Evolutionary conservation across 2,888 invertebrate genomes (phyloP), one percentile per base, ranked within the genome.

Genomic region (Seira musarum): DNA sequence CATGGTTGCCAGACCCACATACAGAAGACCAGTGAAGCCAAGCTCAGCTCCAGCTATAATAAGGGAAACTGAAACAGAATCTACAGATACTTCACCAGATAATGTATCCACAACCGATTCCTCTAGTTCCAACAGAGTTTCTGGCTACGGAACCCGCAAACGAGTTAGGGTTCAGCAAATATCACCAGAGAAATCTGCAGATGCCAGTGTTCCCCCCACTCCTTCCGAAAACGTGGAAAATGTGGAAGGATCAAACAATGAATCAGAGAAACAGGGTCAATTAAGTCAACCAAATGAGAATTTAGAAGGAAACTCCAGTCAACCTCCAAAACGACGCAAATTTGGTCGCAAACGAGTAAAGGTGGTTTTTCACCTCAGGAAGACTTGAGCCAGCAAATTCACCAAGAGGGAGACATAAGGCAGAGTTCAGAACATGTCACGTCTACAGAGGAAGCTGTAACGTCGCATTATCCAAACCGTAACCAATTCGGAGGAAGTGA

Each of bases 241-340:
- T 46, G 35, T 46, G 25, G 35, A 5, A 15, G 70, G n/a, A 1
- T 1, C 57, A 24, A 64, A 30, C 21, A 57, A 25, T 40, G 77
- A 71, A 70, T 35, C n/a, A 30, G 70, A 69, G 61, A 75, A 75
- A 61, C 67, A 67, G 75, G 68, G 60, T 67, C 67, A 75, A 74
- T 66, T 66, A 40, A 64, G 30, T 67, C 65, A 74, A 61, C 60
- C 67, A 61, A 67, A 25, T 49, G 75, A 67, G 46, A 46, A 57
- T 68, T 46, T 46, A 19, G 24, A n/a, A 13, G 21, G 6, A 71
- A 15, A 46, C 17, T 17, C 40, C 6, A 40, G 13, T 40, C 40
- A 40, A n/a, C 40, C 40, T 40, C 40, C 40, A 13, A 40, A 40
- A 13, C 40, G 69, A 69, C 19, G 72, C 49, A 64, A 15, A 22